These are phyloP conservation scores for Apaloderma vittatum DNA, from an alignment of 2,113 vertebrate species.

Conservation along the genomic window DNA sequence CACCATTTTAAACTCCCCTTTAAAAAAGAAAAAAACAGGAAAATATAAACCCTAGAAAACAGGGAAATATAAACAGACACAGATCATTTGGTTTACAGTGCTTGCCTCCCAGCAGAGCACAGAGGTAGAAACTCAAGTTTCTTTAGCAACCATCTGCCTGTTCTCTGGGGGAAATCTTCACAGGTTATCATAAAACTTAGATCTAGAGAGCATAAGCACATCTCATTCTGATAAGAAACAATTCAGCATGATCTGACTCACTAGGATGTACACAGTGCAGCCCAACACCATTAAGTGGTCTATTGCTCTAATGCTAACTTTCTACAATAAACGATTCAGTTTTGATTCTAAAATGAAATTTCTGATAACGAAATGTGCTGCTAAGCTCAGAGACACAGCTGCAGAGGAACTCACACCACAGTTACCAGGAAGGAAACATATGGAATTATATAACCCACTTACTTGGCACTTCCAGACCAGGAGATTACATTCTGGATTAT, in stretches of 20 bases:
- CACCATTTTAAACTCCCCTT: not conserved
- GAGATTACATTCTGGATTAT: not conserved
- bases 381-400: not conserved
- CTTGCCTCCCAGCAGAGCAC: not conserved
- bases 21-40: not conserved
- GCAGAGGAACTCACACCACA: not conserved
- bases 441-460: not conserved
- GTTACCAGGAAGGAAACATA: not conserved
- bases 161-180: not conserved
- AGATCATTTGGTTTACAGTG: not conserved
- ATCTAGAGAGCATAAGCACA: not conserved
- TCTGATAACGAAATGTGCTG: not conserved
- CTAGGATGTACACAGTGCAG: rapidly evolving
- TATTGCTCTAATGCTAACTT: not conserved
- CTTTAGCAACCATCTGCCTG: not conserved
- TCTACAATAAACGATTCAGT: not conserved
- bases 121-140: not conserved
- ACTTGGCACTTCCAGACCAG: not conserved
- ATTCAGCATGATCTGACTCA: not conserved
- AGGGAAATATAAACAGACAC: not conserved
- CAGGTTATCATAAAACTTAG: not conserved
- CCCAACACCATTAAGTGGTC: not conserved
- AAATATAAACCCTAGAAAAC: not conserved
- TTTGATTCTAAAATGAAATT: not conserved
- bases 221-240: not conserved